Conservation (phyloP, 2,113 vertebrate species). For the Paracanthobrama guichenoti region DNA sequence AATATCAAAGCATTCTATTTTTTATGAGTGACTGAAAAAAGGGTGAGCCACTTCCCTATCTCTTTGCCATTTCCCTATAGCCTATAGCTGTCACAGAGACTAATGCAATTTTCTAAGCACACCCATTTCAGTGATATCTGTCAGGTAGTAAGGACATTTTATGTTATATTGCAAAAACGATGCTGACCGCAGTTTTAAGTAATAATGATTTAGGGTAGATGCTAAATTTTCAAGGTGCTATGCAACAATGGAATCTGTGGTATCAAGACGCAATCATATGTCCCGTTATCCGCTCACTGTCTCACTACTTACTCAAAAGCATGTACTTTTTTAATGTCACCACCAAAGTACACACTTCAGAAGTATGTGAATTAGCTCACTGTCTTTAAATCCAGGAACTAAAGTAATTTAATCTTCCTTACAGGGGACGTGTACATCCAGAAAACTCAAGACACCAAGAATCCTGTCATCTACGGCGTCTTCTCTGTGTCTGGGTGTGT, state of each 20-base stretch:
- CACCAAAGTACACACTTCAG: slow-evolving; percentile 1
- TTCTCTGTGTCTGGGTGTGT: slow-evolving; percentile 92
- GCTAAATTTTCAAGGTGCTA: background rate
- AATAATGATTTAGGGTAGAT: background rate
- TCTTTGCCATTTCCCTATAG: background rate
- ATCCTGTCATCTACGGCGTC: slow-evolving; percentile 95
- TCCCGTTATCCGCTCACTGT: background rate
- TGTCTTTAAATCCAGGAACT: slow-evolving; percentile 20
- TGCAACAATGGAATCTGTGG: background rate
- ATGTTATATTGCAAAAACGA: background rate
- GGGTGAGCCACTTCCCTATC: background rate
- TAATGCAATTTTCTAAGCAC: background rate
- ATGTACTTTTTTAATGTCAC: background rate
- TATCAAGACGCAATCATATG: background rate
- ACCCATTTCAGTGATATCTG: background rate
- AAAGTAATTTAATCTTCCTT: slow-evolving; percentile 57
- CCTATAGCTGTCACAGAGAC: background rate
- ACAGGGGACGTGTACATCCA: slow-evolving; percentile 96
- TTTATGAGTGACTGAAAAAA: background rate
- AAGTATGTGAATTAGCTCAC: background rate
- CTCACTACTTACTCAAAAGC: background rate
- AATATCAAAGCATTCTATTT: background rate
- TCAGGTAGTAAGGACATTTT: background rate
- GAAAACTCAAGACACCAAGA: slow-evolving; percentile 95
- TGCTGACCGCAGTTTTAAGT: background rate